Base-by-base conservation (phyloP, 2,113 vertebrate species). In the Lichenostomus cassidix region DNA sequence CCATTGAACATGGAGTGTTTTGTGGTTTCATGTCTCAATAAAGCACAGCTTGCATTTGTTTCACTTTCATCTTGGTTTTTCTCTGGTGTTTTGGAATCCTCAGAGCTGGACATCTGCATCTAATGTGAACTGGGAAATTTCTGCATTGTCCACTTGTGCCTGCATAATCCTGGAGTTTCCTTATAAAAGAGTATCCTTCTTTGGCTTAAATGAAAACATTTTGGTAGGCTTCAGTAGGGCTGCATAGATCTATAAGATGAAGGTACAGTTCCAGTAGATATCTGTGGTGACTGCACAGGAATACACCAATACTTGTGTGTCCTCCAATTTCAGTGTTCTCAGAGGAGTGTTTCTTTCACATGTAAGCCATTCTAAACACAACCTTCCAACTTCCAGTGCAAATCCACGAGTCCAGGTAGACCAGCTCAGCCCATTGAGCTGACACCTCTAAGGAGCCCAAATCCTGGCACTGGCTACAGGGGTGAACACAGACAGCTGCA, bases 31-130 rank as follows among this genome's bases (percentile, higher is more conserved):
- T 46, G 7, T 84, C 75, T 82, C 67, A 87, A 11, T 90, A 3
- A 89, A 68, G 81, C 8, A 24, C 46, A 76, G 65, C 37, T 92
- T 78, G n/a, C 21, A 19, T 85, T 82, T 69, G 53, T 91, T 94
- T 95, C 47, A 13, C 56, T 95, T 93, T 95, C 77, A 29, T 68
- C 69, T 83, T 87, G 35, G 24, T 44, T 93, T 62, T 90, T 53
- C 76, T 60, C 76, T 94, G 83, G 50, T 92, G 56, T 64, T 92
- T 94, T 65, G 87, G 69, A 29, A 78, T 95, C 53, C 41, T 41
- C 42, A 79, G 81, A 87, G 33, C n/a, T 75, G 65, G 41, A 67
- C 47, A 68, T 83, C 83, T 89, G 73, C 37, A n/a, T 89, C 53
- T 89, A 49, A 79, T 8, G 1, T 46, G 47, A 78, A 42, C 4